phyloP scores from a whole-genome alignment of 2,113 vertebrate species.

The Bos indicus region DNA sequence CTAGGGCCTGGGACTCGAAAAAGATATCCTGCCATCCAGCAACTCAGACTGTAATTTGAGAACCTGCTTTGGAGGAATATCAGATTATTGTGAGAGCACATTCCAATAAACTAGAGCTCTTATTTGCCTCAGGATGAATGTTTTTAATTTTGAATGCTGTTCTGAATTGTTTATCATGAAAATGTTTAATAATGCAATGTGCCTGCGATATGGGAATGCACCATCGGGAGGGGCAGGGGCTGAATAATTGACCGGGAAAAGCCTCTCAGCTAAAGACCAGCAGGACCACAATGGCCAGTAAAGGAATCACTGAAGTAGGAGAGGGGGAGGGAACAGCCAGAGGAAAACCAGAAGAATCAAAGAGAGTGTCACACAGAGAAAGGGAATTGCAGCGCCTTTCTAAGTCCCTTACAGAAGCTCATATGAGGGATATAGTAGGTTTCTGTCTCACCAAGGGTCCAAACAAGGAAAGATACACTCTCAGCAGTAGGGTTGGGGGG shows the following conservation, averaged over 20 bases:
- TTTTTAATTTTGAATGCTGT: conserved; percentile 66
- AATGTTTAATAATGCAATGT: conserved; percentile 55
- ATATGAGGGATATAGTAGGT: not conserved
- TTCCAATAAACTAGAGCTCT: conserved; percentile 33
- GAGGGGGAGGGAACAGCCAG: not conserved
- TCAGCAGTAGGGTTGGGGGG: not conserved
- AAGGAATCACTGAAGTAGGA: not conserved
- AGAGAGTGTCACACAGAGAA: not conserved
- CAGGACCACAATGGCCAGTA: not conserved
- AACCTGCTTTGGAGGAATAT: not conserved
- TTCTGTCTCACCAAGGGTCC: not conserved
- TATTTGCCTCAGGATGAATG: conserved; percentile 59
- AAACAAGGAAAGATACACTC: not conserved
- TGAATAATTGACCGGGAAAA: not conserved
- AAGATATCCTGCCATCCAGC: not conserved
- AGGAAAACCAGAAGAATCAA: not conserved
- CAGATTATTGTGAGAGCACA: conserved; percentile 1
- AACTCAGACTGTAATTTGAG: not conserved
- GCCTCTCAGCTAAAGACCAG: not conserved
- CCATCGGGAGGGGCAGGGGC: not conserved
- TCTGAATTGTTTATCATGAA: conserved; percentile 57
- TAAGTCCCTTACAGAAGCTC: not conserved
- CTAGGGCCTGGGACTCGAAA: not conserved
- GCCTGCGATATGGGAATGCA: not conserved
- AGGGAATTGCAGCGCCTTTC: not conserved